Evolutionary conservation across 2,113 vertebrate genomes (phyloP), one percentile per base, ranked within the genome.

Genomic region (Atherinomorus stipes): DNA sequence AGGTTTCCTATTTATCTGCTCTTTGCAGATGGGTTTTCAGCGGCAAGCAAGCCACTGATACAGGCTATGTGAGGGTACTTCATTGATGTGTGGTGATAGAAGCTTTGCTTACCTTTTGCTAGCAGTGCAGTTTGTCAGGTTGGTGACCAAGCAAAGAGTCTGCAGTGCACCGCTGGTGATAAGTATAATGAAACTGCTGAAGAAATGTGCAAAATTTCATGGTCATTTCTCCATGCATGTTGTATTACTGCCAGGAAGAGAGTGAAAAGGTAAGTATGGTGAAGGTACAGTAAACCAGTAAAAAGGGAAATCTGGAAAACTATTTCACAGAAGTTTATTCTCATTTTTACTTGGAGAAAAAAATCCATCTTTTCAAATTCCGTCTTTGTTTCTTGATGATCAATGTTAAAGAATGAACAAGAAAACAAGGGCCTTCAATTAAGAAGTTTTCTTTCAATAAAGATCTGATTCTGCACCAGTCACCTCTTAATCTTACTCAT

Each of bases 1-100:
- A 81, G 45, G 26, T 22, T 75, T 77, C 85, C 38, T 50, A 64
- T 64, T 81, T 90, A 89, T 90, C 87, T 80, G 69, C 16, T 51
- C 75, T 64, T 81, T 73, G 75, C 89, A 90, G 87, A 80, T 77
- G 74, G 56, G 71, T 81, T 90, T 85, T 82, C 67, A 73, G 74
- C 73, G 45, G 79, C 51, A 83, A 81, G 84, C 60, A 40, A 60
- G 74, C 69, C 65, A 77, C 71, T 70, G 85, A 90, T 88, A 86
- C 18, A 19, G 51, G 47, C 64, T 52, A 67, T 79, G 72, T 72
- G 77, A 75, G 78, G 75, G 64, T 67, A 54, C 67, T 77, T 85
- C 77, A 86, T 51, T 89, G 85, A 89, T 88, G 77, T 81, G 65
- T 45, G 28, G 78, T 47, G 83, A 88, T 83, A 78, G 71, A 71